Evolutionary conservation across 2,113 vertebrate species (phyloP).

Genomic region (Phylloscopus whistleri): DNA sequence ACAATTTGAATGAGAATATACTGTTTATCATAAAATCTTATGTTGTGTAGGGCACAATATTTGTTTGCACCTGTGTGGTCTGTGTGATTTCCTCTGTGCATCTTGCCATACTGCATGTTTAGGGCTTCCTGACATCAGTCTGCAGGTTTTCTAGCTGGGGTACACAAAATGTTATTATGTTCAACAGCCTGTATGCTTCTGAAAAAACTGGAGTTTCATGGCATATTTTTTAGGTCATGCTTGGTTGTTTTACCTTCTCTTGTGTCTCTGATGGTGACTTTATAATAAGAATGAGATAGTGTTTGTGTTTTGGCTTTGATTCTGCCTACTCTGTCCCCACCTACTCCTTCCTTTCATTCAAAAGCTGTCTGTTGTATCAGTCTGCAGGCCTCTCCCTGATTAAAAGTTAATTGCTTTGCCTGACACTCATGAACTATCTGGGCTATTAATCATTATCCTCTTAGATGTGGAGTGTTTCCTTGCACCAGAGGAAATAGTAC

Average conservation of each 20-base stretch:
- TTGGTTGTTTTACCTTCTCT: not conserved
- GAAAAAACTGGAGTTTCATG: not conserved
- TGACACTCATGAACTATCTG: not conserved
- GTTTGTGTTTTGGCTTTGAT: not conserved
- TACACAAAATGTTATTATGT: not conserved
- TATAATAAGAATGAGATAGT: not conserved
- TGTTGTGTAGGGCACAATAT: not conserved
- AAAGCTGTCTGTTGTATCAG: not conserved
- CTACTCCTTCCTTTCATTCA: not conserved
- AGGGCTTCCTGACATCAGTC: not conserved
- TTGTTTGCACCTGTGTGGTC: not conserved
- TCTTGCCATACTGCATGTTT: not conserved
- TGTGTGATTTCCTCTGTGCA: not conserved
- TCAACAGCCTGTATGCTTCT: not conserved
- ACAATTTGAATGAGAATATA: not conserved
- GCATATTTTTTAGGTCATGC: not conserved
- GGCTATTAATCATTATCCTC: slow-evolving; percentile 20
- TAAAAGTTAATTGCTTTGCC: slow-evolving; percentile 29
- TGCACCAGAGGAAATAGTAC: not conserved
- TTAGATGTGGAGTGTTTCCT: slow-evolving; percentile 2
- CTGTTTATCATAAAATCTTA: not conserved
- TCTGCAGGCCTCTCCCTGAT: not conserved
- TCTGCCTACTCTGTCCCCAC: not conserved
- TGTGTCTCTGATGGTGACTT: not conserved
- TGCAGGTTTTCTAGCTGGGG: not conserved